These are phyloP conservation scores for Hypena proboscidalis DNA, from an alignment of 2,888 invertebrate species.

Conservation along the genomic window DNA sequence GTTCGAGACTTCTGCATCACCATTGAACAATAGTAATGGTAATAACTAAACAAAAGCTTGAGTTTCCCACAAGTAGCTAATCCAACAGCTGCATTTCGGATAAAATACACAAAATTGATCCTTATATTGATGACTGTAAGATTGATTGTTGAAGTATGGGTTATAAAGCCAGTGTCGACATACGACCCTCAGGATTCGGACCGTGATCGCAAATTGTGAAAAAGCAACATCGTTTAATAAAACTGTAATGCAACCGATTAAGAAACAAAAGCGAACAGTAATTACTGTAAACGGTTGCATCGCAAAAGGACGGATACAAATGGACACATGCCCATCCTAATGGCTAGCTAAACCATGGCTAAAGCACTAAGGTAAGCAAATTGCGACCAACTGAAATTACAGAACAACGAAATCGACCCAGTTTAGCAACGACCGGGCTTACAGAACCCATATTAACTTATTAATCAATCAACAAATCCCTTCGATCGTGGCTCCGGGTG, in stretches of 20 bases:
- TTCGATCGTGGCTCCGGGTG: constrained; percentile 55
- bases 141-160: constrained; percentile 14
- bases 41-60: constrained; percentile 59
- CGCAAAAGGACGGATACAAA: constrained; percentile 42
- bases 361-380: constrained; percentile 36
- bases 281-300: constrained; percentile 30
- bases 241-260: constrained; percentile 9
- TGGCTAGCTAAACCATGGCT: constrained; percentile 35
- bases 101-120: constrained; percentile 29
- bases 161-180: constrained; percentile 48
- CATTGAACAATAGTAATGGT: constrained; percentile 60
- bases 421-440: constrained; percentile 52
- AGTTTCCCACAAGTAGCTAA: constrained; percentile 64
- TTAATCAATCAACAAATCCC: constrained; percentile 65
- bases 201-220: too few relatives aligned
- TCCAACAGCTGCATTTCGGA: constrained; percentile 35
- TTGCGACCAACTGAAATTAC: constrained; percentile 51
- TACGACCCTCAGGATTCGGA: constrained; percentile 46
- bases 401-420: constrained; percentile 59
- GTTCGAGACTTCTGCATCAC: constrained; percentile 44
- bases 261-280: constrained; percentile 7
- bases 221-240: too few relatives aligned
- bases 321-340: constrained; percentile 36
- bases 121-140: constrained; percentile 31
- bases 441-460: constrained; percentile 49